These are phyloP conservation scores for Caiman crocodilus DNA, from an alignment of 2,797 vertebrate genomes.

Conservation along the genomic window DNA sequence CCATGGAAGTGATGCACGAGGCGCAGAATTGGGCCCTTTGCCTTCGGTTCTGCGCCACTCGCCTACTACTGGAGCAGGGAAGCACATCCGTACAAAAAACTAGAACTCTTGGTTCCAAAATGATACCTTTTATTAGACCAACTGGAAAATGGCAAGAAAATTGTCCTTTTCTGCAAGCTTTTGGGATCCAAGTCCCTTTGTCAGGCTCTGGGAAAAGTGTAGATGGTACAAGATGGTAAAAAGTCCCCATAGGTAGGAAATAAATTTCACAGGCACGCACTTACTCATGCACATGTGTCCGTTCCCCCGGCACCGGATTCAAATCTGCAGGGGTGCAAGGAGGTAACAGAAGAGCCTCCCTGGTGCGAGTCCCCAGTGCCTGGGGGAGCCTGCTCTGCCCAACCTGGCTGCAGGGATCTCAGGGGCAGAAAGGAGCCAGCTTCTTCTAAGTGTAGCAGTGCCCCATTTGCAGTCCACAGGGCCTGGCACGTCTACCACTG, in stretches of 20 bases:
- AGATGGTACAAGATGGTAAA: too few relatives aligned
- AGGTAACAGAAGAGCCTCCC: rapidly evolving
- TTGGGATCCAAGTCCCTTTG: too few relatives aligned
- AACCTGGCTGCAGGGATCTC: rapidly evolving
- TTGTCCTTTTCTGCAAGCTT: too few relatives aligned
- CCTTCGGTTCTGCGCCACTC: rapidly evolving
- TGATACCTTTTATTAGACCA: too few relatives aligned
- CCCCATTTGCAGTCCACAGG: not conserved
- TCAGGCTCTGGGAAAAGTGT: too few relatives aligned
- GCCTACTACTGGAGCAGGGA: not conserved
- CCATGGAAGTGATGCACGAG: not conserved
- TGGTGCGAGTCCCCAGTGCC: rapidly evolving
- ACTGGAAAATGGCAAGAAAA: too few relatives aligned
- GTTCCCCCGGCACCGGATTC: rapidly evolving
- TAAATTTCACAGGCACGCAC: too few relatives aligned
- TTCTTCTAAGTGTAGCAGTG: not conserved
- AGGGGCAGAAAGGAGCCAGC: too few relatives aligned
- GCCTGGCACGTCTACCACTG: rapidly evolving
- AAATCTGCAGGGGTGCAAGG: not conserved
- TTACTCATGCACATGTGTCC: too few relatives aligned
- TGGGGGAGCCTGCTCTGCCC: not conserved
- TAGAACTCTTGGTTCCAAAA: too few relatives aligned
- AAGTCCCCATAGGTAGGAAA: too few relatives aligned
- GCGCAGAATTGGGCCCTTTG: not conserved
- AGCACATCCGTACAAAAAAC: not conserved